Percentiles rank a stretch among this genome's conserved stretches.
Evolutionary conservation across 2,797 vertebrate genomes (phyloP).

Genomic region (Sebastes cheni): DNA sequence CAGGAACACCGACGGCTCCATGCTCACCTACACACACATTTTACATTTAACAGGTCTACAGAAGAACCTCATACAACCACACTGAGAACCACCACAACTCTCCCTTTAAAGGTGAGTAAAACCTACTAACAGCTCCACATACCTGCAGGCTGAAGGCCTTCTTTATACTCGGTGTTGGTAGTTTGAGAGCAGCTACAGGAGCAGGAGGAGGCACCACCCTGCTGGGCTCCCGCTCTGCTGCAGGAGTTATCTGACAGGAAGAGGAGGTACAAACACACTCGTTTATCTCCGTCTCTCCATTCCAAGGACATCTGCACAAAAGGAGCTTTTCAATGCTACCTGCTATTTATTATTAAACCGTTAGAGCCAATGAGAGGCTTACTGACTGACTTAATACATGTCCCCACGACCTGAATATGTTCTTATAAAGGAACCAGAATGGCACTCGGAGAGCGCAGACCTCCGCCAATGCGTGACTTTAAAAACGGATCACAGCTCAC

Average conservation of each 20-base stretch:
- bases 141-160: constrained; percentile 95
- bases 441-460: no score
- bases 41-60: not conserved
- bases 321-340: not conserved
- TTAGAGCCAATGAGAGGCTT: not conserved
- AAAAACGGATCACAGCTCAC: no score
- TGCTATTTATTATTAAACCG: not conserved
- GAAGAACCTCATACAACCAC: no score
- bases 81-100: no score
- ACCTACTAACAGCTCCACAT: not conserved
- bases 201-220: constrained; percentile 74
- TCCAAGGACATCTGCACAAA: not conserved
- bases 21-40: constrained; percentile 84
- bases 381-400: not conserved
- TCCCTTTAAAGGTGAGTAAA: not conserved
- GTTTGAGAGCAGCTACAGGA: constrained; percentile 84
- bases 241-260: constrained; percentile 51
- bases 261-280: not conserved
- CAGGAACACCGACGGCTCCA: constrained; percentile 91
- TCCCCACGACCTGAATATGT: not conserved
- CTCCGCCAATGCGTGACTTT: no score
- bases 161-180: constrained; percentile 89
- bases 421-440: not conserved
- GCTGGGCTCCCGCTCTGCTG: constrained; percentile 85
- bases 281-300: not conserved